Percentiles rank a stretch among this genome's conserved stretches.
These are phyloP conservation scores for Lithophane semibrunnea DNA, from an alignment of 2,888 invertebrate genomes.

Conservation along the genomic window DNA sequence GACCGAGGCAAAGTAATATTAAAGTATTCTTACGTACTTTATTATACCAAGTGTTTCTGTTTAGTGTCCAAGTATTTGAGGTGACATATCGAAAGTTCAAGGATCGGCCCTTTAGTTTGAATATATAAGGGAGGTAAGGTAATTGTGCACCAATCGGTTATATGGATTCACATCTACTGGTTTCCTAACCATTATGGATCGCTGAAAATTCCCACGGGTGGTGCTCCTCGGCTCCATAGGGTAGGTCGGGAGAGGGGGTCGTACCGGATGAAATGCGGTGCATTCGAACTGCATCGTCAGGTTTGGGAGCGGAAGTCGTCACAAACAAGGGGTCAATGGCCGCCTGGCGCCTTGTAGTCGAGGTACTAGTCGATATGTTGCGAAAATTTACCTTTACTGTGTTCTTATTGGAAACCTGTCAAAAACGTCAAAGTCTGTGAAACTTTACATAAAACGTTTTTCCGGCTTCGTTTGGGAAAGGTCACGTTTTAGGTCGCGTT, in stretches of 20 bases:
- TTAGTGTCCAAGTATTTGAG: conserved; percentile 12
- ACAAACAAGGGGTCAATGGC: conserved; percentile 84
- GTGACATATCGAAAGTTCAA: conserved; percentile 26
- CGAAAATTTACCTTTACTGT: conserved; percentile 41
- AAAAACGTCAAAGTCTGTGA: conserved; percentile 27
- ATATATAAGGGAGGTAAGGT: conserved; percentile 27
- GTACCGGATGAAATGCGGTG: conserved; percentile 73
- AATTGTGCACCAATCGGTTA: conserved; percentile 4
- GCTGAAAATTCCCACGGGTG: conserved; percentile 47
- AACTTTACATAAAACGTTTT: conserved; percentile 29
- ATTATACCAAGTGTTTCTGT: no score
- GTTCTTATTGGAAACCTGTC: conserved; percentile 35
- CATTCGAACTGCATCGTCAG: conserved; percentile 82
- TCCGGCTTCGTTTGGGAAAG: conserved; percentile 37
- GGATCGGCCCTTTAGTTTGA: conserved; percentile 8
- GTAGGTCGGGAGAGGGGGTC: conserved; percentile 77
- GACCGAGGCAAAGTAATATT: not conserved
- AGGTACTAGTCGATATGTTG: conserved; percentile 65
- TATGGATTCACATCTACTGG: conserved; percentile 32
- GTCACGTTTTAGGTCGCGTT: not conserved
- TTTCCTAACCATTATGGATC: conserved; percentile 61
- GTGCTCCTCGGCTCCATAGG: conserved; percentile 68
- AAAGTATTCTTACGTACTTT: no score
- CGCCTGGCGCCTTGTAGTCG: conserved; percentile 82
- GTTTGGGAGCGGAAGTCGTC: conserved; percentile 82